Percentiles rank a stretch among this genome's conserved stretches.
Evolutionary conservation across 2,797 vertebrate species (phyloP).

Genomic region (Dendrocincla fuliginosa): DNA sequence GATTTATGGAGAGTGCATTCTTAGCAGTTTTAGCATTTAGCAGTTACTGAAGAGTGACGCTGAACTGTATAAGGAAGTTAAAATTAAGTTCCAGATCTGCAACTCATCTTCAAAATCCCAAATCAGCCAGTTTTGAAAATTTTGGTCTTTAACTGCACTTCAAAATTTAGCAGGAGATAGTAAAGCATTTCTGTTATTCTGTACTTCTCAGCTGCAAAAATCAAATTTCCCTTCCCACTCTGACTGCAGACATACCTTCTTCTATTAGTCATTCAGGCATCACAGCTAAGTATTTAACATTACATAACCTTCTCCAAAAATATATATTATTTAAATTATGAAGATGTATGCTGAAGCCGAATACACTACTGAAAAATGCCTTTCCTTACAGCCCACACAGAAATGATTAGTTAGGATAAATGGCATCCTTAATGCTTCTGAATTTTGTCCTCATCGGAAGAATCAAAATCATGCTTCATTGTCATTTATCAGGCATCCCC

Average conservation of each 20-base stretch:
- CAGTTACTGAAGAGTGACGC: neutral
- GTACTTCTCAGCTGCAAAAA: neutral
- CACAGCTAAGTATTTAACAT: constrained; percentile 30
- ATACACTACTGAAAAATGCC: constrained; percentile 19
- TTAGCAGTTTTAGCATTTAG: neutral
- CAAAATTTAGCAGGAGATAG: neutral
- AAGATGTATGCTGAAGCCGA: constrained; percentile 47
- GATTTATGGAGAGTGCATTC: neutral
- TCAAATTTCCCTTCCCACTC: neutral
- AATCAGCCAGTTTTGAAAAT: neutral
- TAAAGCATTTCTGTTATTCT: neutral
- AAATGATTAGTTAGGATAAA: constrained; percentile 55
- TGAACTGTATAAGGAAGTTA: neutral
- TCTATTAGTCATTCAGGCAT: neutral
- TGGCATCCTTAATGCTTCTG: constrained; percentile 34
- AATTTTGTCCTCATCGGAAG: constrained; percentile 31
- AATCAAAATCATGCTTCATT: constrained; percentile 26
- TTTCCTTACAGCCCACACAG: constrained; percentile 1
- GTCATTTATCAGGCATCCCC: neutral
- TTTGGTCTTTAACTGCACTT: neutral
- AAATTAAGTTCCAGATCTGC: neutral
- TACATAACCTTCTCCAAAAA: constrained; percentile 26
- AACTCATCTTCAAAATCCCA: neutral
- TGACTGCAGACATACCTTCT: neutral
- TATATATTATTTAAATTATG: neutral